Evolutionary conservation across 2,797 vertebrate species (phyloP).

Genomic region (Rhynchotus rufescens): DNA sequence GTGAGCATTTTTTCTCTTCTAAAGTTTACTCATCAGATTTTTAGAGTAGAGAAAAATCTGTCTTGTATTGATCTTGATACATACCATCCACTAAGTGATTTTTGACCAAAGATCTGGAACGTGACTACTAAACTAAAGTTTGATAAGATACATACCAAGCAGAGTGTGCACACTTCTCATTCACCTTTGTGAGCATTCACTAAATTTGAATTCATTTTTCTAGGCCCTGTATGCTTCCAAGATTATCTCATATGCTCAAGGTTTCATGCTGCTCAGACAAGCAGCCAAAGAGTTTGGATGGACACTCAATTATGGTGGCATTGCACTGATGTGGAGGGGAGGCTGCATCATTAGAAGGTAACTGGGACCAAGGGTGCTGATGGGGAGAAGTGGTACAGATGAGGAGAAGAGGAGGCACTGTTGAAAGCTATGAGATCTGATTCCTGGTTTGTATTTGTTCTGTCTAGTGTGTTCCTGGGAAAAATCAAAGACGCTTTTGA

Average conservation of each 20-base stretch:
- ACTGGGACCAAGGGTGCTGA: not conserved
- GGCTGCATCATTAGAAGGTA: conserved; percentile 98
- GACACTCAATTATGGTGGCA: conserved; percentile 95
- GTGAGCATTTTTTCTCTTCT: not conserved
- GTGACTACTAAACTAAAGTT: not conserved
- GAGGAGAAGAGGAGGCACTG: not conserved
- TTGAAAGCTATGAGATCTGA: not conserved
- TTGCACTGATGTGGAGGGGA: conserved; percentile 98
- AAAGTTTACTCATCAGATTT: not conserved
- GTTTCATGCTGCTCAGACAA: conserved; percentile 96
- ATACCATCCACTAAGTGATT: not conserved
- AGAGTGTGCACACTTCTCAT: not conserved
- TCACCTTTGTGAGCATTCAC: not conserved
- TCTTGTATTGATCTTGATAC: not conserved
- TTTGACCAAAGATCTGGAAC: not conserved
- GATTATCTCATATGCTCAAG: conserved; percentile 97
- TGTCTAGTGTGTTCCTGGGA: conserved; percentile 91
- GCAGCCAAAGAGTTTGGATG: conserved; percentile 93
- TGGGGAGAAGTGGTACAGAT: too few relatives aligned
- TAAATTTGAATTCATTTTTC: not conserved
- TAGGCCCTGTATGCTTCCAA: conserved; percentile 98
- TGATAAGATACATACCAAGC: not conserved
- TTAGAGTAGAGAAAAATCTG: not conserved
- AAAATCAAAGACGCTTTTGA: conserved; percentile 98
- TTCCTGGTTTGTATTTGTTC: not conserved